Percentiles rank a stretch among this genome's conserved stretches.
Evolutionary conservation across 2,113 vertebrate genomes (phyloP).

Genomic region (Oxyruncus cristatus): DNA sequence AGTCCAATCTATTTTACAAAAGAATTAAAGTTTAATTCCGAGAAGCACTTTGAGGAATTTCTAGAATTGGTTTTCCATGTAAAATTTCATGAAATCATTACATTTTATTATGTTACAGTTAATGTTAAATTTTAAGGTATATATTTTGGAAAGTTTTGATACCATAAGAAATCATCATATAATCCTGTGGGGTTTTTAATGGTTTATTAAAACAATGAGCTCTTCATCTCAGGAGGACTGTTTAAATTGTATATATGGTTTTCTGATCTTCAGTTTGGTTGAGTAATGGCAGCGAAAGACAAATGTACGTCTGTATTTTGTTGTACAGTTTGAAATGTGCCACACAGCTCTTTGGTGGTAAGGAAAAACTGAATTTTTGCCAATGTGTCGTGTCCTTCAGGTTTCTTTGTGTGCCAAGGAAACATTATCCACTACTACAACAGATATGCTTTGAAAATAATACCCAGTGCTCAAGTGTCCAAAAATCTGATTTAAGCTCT

Average conservation of each 20-base stretch:
- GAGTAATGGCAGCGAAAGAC: not conserved
- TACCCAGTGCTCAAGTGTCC: not conserved
- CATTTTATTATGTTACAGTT: constrained; percentile 9
- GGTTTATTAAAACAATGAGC: constrained; percentile 18
- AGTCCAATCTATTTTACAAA: not conserved
- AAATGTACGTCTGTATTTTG: not conserved
- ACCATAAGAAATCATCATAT: not conserved
- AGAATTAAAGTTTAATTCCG: not conserved
- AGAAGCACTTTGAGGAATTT: constrained; percentile 7
- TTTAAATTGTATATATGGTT: not conserved
- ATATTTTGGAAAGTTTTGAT: not conserved
- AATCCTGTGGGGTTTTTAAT: not conserved
- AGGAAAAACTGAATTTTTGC: not conserved
- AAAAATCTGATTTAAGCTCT: not conserved
- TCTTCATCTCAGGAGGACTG: not conserved
- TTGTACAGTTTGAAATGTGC: not conserved
- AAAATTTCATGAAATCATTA: constrained; percentile 14
- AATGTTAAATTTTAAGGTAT: not conserved
- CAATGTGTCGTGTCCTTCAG: not conserved
- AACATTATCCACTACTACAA: not conserved
- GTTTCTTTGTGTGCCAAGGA: not conserved
- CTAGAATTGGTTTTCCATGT: not conserved
- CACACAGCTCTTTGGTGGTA: not conserved
- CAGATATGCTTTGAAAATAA: not conserved
- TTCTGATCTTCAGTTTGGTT: not conserved